phyloP scores from a whole-genome alignment of 2,797 vertebrate species.

The Acanthornis magna region DNA sequence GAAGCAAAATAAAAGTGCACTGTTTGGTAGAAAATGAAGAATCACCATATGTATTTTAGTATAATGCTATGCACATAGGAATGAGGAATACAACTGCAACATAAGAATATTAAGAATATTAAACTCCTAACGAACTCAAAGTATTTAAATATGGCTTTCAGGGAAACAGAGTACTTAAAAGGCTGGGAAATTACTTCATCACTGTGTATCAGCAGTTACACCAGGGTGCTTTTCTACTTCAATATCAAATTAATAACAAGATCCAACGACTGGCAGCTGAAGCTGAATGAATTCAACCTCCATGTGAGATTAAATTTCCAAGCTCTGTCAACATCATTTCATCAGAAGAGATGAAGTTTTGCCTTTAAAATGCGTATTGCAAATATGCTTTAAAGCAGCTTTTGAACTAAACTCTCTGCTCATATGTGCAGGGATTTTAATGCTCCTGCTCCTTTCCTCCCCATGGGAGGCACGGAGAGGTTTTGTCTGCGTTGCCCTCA shows the following conservation, averaged over 20 bases:
- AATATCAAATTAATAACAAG: background rate
- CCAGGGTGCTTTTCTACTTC: background rate
- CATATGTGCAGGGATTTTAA: background rate
- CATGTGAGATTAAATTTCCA: background rate
- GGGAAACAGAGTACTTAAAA: background rate
- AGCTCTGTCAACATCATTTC: slow-evolving; percentile 10
- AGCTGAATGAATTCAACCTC: background rate
- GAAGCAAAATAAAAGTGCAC: background rate
- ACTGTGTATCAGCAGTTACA: background rate
- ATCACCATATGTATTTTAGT: background rate
- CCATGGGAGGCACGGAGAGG: accelerated
- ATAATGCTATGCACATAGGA: background rate
- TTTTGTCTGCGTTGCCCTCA: background rate
- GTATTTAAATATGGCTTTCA: background rate
- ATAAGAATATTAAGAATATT: background rate
- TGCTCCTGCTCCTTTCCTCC: background rate
- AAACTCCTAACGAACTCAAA: background rate
- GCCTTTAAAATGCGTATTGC: background rate
- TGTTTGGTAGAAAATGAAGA: background rate
- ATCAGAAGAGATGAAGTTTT: background rate
- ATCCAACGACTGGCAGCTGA: background rate
- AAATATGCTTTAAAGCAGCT: background rate
- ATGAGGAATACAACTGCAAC: background rate
- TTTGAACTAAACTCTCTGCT: background rate
- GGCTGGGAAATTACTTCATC: background rate